These are phyloP conservation scores for Chironomus tepperi DNA, from an alignment of 1,140 invertebrate genomes.

Conservation along the genomic window DNA sequence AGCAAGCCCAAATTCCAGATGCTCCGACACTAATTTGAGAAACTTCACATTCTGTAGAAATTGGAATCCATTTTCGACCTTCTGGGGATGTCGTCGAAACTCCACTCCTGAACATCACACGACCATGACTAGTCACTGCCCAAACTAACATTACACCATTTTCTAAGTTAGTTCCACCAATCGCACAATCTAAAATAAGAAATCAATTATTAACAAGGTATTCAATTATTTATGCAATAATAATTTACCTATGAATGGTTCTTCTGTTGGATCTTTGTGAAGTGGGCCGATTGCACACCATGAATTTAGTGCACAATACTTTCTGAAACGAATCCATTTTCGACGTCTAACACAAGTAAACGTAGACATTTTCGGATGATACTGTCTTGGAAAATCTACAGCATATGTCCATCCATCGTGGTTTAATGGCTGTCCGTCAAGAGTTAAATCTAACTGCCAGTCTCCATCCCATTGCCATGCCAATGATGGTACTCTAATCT, in stretches of 20 bases:
- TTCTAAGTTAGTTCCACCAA: conserved; percentile 70
- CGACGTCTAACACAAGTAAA: conserved; percentile 82
- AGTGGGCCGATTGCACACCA: conserved; percentile 85
- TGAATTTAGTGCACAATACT: conserved; percentile 79
- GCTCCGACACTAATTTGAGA: conserved; percentile 74
- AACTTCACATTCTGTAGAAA: conserved; percentile 66
- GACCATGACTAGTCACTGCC: conserved; percentile 82
- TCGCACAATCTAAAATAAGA: conserved; percentile 59
- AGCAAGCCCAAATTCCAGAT: conserved; percentile 73
- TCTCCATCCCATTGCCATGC: conserved; percentile 92
- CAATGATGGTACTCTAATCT: conserved; percentile 76
- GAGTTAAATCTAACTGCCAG: conserved; percentile 80
- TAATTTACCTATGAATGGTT: conserved; percentile 44
- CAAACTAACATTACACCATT: conserved; percentile 70
- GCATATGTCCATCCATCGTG: conserved; percentile 93
- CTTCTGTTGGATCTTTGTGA: conserved; percentile 78
- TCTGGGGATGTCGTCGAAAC: conserved; percentile 73
- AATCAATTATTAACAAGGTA: conserved; percentile 51
- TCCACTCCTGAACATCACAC: conserved; percentile 73
- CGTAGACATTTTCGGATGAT: conserved; percentile 73
- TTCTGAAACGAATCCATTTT: conserved; percentile 78
- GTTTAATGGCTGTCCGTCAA: conserved; percentile 77
- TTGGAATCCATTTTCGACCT: conserved; percentile 69
- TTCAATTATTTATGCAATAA: background rate
- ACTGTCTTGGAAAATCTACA: conserved; percentile 83